These are phyloP conservation scores for Perizoma affinitatum DNA, from an alignment of 2,888 invertebrate species.

Conservation along the genomic window DNA sequence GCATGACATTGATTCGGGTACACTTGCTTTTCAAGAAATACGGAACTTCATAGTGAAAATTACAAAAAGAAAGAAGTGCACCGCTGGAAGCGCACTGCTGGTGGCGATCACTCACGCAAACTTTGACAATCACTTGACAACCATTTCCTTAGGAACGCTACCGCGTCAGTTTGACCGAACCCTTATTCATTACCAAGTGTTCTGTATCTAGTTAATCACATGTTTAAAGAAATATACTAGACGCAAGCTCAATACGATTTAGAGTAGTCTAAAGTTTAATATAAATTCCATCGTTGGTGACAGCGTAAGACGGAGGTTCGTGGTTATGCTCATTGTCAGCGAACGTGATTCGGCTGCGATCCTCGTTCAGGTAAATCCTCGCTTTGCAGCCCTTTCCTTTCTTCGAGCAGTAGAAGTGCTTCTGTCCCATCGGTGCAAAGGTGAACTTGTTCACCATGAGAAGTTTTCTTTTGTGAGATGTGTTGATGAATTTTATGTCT, in stretches of 20 bases:
- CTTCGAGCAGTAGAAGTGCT: slow-evolving; percentile 30
- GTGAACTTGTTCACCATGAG: slow-evolving; percentile 23
- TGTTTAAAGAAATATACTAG: too few relatives aligned
- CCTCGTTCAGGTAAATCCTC: slow-evolving; percentile 20
- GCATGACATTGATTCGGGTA: too few relatives aligned
- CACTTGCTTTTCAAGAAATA: too few relatives aligned
- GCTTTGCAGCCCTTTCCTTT: slow-evolving; percentile 31
- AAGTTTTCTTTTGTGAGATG: slow-evolving; percentile 5
- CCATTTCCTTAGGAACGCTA: too few relatives aligned
- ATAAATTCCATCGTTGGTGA: slow-evolving; percentile 9
- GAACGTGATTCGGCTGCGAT: slow-evolving; percentile 14
- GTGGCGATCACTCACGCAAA: too few relatives aligned
- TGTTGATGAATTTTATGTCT: slow-evolving; percentile 17
- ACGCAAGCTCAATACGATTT: not conserved
- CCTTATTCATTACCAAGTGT: too few relatives aligned
- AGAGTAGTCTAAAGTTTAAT: slow-evolving; percentile 9
- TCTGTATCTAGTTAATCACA: too few relatives aligned
- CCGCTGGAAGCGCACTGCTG: too few relatives aligned
- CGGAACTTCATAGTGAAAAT: too few relatives aligned
- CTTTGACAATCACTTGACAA: too few relatives aligned
- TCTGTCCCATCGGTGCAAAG: slow-evolving; percentile 24
- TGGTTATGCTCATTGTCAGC: slow-evolving; percentile 27
- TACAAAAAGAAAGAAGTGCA: too few relatives aligned
- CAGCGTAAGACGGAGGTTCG: slow-evolving; percentile 12
- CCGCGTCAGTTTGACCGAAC: too few relatives aligned